Conservation (phyloP, 92 coral and sea anemone species). For the Heliopora coerulea region DNA sequence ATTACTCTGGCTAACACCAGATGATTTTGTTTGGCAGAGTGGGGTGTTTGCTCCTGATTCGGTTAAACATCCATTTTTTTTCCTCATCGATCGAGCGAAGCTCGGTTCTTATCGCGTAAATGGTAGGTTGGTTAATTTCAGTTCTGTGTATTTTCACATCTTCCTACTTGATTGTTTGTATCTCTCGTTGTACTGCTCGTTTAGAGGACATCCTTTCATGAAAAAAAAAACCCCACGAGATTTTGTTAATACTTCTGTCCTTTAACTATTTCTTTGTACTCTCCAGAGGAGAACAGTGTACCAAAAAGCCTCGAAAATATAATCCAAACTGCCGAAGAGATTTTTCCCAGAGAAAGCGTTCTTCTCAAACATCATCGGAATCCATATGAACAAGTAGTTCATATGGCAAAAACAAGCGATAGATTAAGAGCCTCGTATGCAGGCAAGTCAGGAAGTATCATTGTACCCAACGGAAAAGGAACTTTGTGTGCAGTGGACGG, state of each 20-base stretch:
- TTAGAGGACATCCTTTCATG: too few relatives aligned
- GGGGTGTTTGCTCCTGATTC: too few relatives aligned
- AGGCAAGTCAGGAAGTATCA: neutral
- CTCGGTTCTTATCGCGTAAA: too few relatives aligned
- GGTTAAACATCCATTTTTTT: too few relatives aligned
- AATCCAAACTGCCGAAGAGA: neutral
- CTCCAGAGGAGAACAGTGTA: neutral
- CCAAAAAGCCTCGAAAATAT: conserved; percentile 1
- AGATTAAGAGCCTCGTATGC: neutral
- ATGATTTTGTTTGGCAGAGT: too few relatives aligned
- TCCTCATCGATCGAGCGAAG: too few relatives aligned
- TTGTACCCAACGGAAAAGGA: conserved; percentile 61
- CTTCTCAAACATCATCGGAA: neutral
- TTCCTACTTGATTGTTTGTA: too few relatives aligned
- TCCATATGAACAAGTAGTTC: neutral
- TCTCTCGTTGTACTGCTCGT: too few relatives aligned
- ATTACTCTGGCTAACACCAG: too few relatives aligned
- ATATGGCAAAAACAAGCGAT: neutral
- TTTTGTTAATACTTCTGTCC: neutral
- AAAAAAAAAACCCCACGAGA: neutral
- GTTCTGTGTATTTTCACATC: too few relatives aligned
- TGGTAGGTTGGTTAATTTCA: too few relatives aligned
- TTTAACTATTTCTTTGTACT: neutral
- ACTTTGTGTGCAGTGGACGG: conserved; percentile 42
- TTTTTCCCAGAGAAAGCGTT: neutral